Percentiles rank a stretch among this genome's conserved stretches.
Evolutionary conservation across 2,888 invertebrate genomes (phyloP).

Genomic region (Himalopsyche japonica): DNA sequence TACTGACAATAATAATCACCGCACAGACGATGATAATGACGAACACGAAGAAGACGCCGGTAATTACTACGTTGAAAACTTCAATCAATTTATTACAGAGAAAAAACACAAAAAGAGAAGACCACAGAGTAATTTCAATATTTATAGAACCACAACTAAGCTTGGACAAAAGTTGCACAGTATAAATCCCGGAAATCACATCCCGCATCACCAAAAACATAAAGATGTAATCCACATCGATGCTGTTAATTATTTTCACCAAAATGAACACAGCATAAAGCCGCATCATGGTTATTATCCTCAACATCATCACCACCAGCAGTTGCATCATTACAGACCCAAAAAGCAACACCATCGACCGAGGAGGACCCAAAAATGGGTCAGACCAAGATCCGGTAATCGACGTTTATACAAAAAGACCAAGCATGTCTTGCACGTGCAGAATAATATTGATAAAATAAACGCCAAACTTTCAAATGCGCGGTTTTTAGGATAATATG

Average conservation of each 20-base stretch:
- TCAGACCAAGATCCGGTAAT: conserved; percentile 8
- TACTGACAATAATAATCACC: neutral
- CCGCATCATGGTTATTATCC: neutral
- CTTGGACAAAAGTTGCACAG: neutral
- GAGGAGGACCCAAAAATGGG: conserved; percentile 28
- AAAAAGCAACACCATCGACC: conserved; percentile 24
- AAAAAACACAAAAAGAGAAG: conserved; percentile 7
- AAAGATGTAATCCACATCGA: conserved; percentile 30
- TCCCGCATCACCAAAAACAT: neutral
- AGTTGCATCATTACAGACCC: conserved; percentile 14
- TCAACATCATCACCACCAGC: neutral
- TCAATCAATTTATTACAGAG: conserved; percentile 22
- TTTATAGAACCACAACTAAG: conserved; percentile 10
- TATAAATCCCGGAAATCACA: neutral
- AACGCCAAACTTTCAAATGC: neutral
- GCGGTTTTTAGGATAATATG: neutral
- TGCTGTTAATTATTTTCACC: conserved; percentile 26
- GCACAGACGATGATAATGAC: neutral
- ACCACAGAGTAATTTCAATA: conserved; percentile 24
- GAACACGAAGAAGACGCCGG: conserved; percentile 9
- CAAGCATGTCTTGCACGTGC: conserved; percentile 9
- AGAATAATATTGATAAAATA: conserved; percentile 27
- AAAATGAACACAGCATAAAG: conserved; percentile 16
- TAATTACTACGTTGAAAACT: conserved; percentile 33
- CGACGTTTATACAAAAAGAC: neutral